Conservation (phyloP, 2,888 invertebrate genomes). For the Cantharis rustica region DNA sequence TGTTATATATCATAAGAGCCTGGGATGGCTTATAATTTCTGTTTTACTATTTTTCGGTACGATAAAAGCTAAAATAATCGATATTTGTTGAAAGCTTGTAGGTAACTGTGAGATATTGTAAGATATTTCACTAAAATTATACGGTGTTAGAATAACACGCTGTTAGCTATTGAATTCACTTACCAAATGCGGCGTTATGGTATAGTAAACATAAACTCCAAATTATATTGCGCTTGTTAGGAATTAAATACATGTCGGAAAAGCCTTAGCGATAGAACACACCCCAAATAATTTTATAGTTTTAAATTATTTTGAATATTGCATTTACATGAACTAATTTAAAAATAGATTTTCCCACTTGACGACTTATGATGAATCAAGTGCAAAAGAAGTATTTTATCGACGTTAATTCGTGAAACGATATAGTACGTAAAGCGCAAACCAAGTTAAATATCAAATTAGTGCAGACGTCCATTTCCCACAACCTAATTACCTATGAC, state of each 20-base stretch:
- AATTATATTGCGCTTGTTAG: background rate
- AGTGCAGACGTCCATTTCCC: background rate
- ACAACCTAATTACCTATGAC: background rate
- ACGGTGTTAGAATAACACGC: background rate
- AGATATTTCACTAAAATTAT: background rate
- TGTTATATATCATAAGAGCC: background rate
- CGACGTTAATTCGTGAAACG: background rate
- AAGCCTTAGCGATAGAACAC: background rate
- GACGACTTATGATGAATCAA: background rate
- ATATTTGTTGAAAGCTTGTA: background rate
- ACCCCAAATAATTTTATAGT: background rate
- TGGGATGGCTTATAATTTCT: background rate
- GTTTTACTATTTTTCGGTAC: background rate
- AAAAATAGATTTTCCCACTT: background rate
- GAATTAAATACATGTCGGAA: background rate
- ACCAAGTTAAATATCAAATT: background rate
- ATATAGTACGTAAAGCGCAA: too few species aligned
- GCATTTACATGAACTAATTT: background rate
- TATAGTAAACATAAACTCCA: background rate
- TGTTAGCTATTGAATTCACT: background rate
- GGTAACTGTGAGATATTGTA: background rate
- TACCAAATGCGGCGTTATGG: background rate
- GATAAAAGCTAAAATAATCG: background rate
- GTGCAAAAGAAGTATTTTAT: background rate
- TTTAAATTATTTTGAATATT: background rate